Conservation (phyloP, 2,797 vertebrate genomes). For the Ibycter americanus region DNA sequence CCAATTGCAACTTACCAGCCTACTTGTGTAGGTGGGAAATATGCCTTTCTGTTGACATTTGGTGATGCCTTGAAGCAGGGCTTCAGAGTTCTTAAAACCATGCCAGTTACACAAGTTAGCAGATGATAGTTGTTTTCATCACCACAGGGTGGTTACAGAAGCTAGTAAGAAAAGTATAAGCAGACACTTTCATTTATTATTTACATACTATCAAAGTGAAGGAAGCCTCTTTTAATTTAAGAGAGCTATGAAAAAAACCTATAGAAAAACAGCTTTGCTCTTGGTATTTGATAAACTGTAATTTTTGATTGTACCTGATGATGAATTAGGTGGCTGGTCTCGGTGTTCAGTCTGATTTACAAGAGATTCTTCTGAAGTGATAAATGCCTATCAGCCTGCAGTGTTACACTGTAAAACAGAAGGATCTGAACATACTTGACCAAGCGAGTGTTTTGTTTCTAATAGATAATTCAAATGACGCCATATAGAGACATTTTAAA, state of each 20-base stretch:
- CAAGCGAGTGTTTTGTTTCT: not conserved
- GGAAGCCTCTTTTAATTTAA: conserved; percentile 36
- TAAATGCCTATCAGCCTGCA: conserved; percentile 49
- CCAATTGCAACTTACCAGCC: not conserved
- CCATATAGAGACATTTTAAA: not conserved
- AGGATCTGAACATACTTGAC: conserved; percentile 19
- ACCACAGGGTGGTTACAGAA: conserved; percentile 30
- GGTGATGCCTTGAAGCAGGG: conserved; percentile 45
- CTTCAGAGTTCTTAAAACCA: conserved; percentile 36
- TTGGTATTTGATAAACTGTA: conserved; percentile 42
- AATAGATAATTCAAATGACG: not conserved
- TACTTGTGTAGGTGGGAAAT: conserved; percentile 55
- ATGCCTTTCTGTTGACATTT: conserved; percentile 45
- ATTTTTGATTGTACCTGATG: conserved; percentile 49
- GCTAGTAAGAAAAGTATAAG: conserved; percentile 17
- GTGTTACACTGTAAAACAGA: conserved; percentile 31
- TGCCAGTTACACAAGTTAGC: conserved; percentile 44
- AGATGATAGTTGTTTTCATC: conserved; percentile 59
- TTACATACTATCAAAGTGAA: conserved; percentile 60
- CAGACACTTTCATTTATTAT: conserved; percentile 56
- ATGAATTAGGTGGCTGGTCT: conserved; percentile 50
- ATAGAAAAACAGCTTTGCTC: conserved; percentile 5
- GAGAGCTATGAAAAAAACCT: not conserved
- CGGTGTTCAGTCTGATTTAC: conserved; percentile 37
- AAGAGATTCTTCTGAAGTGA: conserved; percentile 49